These are phyloP conservation scores for Calypte anna DNA, from an alignment of 2,113 vertebrate genomes.

Conservation along the genomic window DNA sequence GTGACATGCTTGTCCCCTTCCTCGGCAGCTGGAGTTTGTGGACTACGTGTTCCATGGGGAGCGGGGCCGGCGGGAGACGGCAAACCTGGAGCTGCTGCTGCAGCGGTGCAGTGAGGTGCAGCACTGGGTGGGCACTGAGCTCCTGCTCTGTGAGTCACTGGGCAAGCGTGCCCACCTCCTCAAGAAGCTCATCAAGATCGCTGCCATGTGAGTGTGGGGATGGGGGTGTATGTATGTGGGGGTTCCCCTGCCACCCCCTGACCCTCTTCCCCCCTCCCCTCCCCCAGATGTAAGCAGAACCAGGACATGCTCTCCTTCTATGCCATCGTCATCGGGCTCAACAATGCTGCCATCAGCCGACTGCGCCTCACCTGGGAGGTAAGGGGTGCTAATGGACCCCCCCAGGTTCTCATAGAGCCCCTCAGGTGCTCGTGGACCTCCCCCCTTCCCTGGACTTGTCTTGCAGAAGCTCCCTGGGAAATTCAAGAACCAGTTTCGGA, in stretches of 20 bases:
- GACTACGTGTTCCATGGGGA: conserved; percentile 96
- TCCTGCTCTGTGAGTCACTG: conserved; percentile 91
- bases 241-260: background rate
- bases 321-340: conserved; percentile 90
- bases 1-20: fast-evolving
- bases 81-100: conserved; percentile 95
- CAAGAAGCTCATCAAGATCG: conserved; percentile 97
- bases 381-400: background rate
- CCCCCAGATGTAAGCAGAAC: conserved; percentile 92
- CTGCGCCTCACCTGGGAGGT: conserved; percentile 97
- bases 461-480: conserved; percentile 94
- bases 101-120: conserved; percentile 97
- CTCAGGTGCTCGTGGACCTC: fast-evolving
- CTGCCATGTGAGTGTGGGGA: conserved; percentile 85
- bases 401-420: no score
- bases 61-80: conserved; percentile 91
- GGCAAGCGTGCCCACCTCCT: conserved; percentile 92
- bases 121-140: conserved; percentile 96
- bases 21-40: conserved; percentile 90
- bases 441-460: background rate
- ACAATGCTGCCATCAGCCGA: conserved; percentile 91
- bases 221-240: fast-evolving
- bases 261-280: background rate
- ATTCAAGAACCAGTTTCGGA: conserved; percentile 95
- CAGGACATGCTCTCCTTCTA: conserved; percentile 97